These are phyloP conservation scores for Sabatieria punctata DNA, from an alignment of 2,888 invertebrate genomes.

Conservation along the genomic window DNA sequence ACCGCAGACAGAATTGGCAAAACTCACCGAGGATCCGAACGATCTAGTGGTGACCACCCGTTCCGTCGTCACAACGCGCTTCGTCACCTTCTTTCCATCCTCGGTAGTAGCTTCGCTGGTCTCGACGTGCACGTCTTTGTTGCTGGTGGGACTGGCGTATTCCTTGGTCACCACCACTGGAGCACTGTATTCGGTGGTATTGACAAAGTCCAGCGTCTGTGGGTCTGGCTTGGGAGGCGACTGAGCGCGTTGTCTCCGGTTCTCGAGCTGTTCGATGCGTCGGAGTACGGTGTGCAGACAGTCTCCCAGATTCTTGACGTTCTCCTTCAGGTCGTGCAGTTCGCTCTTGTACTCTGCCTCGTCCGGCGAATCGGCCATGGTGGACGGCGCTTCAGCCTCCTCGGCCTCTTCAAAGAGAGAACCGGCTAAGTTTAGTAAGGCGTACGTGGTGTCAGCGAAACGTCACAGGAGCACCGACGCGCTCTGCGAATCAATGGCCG, in stretches of 20 bases:
- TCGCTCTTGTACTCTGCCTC: conserved; percentile 3
- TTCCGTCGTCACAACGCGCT: conserved; percentile 23
- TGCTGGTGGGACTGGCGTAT: neutral
- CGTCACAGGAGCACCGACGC: too few species aligned
- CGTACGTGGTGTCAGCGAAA: neutral
- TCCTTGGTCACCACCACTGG: too few species aligned
- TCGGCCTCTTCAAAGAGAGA: neutral
- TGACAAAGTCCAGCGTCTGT: too few species aligned
- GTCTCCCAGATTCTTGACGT: conserved; percentile 24
- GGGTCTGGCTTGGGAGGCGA: too few species aligned
- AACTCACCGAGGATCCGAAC: too few species aligned
- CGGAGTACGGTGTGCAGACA: conserved; percentile 23
- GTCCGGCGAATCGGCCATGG: neutral
- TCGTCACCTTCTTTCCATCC: conserved; percentile 3
- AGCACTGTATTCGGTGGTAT: too few species aligned
- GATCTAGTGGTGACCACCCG: conserved; percentile 17
- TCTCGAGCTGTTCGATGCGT: conserved; percentile 25
- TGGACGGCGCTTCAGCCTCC: neutral
- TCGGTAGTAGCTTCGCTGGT: neutral
- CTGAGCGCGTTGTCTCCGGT: too few species aligned
- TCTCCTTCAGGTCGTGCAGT: conserved; percentile 9
- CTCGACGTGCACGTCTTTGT: neutral
- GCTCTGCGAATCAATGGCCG: conserved; percentile 26
- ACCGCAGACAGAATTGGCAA: too few species aligned
- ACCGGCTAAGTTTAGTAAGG: conserved; percentile 1